Evolutionary conservation across 2,113 vertebrate genomes (phyloP).

Genomic region (Pristiophorus japonicus): DNA sequence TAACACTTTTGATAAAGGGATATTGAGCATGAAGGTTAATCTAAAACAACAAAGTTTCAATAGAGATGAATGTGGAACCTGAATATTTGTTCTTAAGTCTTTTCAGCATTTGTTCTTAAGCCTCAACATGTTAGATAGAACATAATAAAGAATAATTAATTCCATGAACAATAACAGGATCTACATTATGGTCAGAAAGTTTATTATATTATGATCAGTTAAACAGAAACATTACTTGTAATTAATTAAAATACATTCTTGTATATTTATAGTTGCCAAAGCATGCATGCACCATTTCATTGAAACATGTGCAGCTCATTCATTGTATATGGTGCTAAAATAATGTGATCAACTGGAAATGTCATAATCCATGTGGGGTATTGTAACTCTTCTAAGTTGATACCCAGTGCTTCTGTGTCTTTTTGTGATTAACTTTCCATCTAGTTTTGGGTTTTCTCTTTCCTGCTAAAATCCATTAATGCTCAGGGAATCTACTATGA

Average conservation of each 20-base stretch:
- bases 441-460: background rate
- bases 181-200: background rate
- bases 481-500: background rate
- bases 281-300: background rate
- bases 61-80: too few species aligned
- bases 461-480: background rate
- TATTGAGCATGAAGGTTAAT: background rate
- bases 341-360: background rate
- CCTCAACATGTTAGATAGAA: background rate
- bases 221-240: background rate
- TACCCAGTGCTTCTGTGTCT: background rate
- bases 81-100: background rate
- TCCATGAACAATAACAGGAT: background rate
- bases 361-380: background rate
- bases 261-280: background rate
- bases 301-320: background rate
- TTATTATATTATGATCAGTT: background rate
- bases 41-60: background rate
- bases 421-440: background rate
- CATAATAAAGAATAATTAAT: background rate
- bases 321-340: background rate
- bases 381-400: background rate
- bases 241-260: background rate
- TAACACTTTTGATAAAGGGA: background rate
- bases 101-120: background rate